Base-by-base conservation (phyloP, 1,140 invertebrate genomes). In the Pogonomyrmex californicus region DNA sequence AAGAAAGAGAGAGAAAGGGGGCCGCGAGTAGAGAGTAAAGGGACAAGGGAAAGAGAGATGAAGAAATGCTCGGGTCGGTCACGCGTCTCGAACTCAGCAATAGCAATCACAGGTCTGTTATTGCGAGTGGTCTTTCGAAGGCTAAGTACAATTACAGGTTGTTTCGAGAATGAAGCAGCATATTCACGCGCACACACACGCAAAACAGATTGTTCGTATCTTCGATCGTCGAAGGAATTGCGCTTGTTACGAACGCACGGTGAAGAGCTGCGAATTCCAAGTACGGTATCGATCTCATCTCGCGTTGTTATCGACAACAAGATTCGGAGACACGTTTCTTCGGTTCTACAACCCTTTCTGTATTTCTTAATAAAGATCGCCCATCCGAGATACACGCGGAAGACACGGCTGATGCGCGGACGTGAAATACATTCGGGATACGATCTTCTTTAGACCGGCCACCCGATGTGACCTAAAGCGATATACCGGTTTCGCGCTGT, bases 111-210 rank as follows among this genome's bases (percentile, higher is more conserved):
- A 47, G 54, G 71, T 85, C 75, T 75, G 75, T 87, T 87, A 89
- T 85, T 78, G 86, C 73, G 86, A 87, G 70, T 38, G 71, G 63
- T 87, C 86, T 78, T 78, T 87, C 88, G 88, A 87, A 87, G 79
- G 86, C 78, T 85, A 85, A 87, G 65, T 75, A 85, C 78, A 89
- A 89, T 89, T 87, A 82, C 85, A 86, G 71, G 73, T 87, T 85
- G 60, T 70, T 77, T 70, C 75, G 68, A 70, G 85, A 73, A 54
- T 49, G 68, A 65, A 49, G 17, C 36, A 41, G 51, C n/a, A 47
- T 62, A n/a, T 41, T 1, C 5, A 41, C 66, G 49, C 62, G 65
- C 44, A 47, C 58, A 54, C n/a, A 3, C 65, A 41, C 65, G 47
- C 36, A 78, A 33, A 77, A 76, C 3, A 4, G 17, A 75, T 54